Percentiles rank a stretch among this genome's conserved stretches.
Evolutionary conservation across 2,888 invertebrate species (phyloP).

Genomic region (Cataglyphis rosenhaueri): DNA sequence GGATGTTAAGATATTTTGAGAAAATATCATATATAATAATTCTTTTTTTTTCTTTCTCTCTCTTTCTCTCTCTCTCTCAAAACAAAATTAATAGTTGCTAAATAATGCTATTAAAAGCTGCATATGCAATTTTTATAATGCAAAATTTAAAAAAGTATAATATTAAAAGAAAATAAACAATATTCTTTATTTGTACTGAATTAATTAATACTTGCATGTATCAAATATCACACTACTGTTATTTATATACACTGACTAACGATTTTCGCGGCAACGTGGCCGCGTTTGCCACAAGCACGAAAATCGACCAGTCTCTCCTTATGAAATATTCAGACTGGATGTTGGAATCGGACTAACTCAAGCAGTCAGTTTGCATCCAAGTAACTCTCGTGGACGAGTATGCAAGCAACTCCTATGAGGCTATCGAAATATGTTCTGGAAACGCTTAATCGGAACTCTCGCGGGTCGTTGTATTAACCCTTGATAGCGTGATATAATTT

Average conservation of each 20-base stretch:
- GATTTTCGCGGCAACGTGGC: slow-evolving; percentile 48
- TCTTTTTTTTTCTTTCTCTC: background rate
- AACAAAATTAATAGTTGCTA: background rate
- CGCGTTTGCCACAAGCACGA: slow-evolving; percentile 46
- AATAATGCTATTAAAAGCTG: background rate
- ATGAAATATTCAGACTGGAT: slow-evolving; percentile 71
- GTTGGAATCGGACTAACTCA: slow-evolving; percentile 60
- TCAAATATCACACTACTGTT: slow-evolving; percentile 13
- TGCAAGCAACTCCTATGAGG: slow-evolving; percentile 3
- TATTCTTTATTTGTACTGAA: slow-evolving; percentile 3
- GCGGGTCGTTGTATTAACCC: slow-evolving; percentile 39
- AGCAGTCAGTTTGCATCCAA: slow-evolving; percentile 58
- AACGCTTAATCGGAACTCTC: slow-evolving; percentile 37
- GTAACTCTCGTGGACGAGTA: slow-evolving; percentile 32
- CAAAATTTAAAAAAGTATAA: background rate
- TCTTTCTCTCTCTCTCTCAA: background rate
- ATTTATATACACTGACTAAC: slow-evolving; percentile 53
- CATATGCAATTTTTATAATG: background rate
- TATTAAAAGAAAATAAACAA: background rate
- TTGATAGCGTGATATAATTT: slow-evolving; percentile 37
- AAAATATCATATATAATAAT: background rate
- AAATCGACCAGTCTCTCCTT: slow-evolving; percentile 61
- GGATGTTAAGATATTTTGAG: background rate
- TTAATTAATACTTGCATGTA: background rate
- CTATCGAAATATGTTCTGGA: slow-evolving; percentile 45